These are phyloP conservation scores for Nannoperca australis DNA, from an alignment of 2,797 vertebrate species.

Conservation along the genomic window DNA sequence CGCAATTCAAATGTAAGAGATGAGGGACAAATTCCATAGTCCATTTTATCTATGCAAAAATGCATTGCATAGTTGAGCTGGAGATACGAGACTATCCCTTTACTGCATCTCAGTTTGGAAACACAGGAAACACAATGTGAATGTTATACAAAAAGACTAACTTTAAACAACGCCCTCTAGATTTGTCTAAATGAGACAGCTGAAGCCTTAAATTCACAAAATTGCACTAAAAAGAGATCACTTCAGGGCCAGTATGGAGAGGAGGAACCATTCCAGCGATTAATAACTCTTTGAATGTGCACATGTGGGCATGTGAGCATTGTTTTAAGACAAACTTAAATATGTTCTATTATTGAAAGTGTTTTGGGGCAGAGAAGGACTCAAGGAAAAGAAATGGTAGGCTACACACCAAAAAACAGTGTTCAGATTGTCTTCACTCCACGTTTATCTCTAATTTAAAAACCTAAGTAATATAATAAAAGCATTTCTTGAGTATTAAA, in stretches of 20 bases:
- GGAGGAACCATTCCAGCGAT: neutral
- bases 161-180: neutral
- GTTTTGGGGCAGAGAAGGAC: neutral
- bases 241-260: neutral
- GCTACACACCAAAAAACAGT: neutral
- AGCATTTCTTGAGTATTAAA: neutral
- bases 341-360: neutral
- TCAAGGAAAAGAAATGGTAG: neutral
- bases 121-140: neutral
- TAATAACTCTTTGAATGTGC: neutral
- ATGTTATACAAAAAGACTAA: neutral
- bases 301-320: neutral
- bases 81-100: neutral
- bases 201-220: neutral
- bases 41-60: neutral
- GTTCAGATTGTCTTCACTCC: neutral
- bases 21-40: neutral
- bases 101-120: neutral
- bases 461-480: neutral
- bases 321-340: neutral
- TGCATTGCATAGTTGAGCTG: neutral
- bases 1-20: neutral
- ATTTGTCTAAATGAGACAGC: slow-evolving; percentile 1
- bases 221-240: neutral
- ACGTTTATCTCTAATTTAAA: neutral